Base-by-base conservation (phyloP, 1,140 invertebrate genomes). In the Brachionus paranguensis region DNA sequence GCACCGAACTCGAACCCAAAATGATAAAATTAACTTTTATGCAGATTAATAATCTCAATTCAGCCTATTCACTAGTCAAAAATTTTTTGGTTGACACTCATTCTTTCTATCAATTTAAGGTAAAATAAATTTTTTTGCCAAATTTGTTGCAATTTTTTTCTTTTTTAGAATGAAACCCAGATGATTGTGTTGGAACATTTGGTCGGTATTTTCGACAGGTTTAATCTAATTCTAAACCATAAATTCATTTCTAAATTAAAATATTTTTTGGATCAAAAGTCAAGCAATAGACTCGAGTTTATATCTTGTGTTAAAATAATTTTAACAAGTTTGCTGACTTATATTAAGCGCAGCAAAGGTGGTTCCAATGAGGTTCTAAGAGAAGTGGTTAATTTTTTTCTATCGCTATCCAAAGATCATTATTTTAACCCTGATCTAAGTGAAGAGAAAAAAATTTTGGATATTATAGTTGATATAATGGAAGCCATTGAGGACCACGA, bases 31-130 rank as follows among this genome's bases (percentile, higher is more conserved):
- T 81, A 20, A 64, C 78, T 27, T 11, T 81, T 20, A 60, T 81
- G 37, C 78, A 81, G 43, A 29, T 81, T 10, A 68, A 41, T n/a
- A 41, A 43, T 64, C 41, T 81, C 4, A 81, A 81, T 29, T 81
- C 78, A 27, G 78, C 78, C n/a, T 60, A 60, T 81, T 81, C 53
- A 12, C 27, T 81, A 0, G 10, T 81, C 37, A 60, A 68, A 81
- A 81, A 81, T 64, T 81, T 64, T 37, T 37, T 81, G 11, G 64
- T 81, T 11, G 78, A 81, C 41, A 81, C 78, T 7, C 55, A 81
- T 12, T 81, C n/a, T 37, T 64, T 81, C 37, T 14, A 29, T 12
- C 41, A 64, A 64, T 68, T 81, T 41, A 60, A 68, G 27, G 76
- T 79, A 78, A 60, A 37, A 37, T 33, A n/a, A n/a, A 29, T 27